phyloP scores from a whole-genome alignment of 2,888 invertebrate species.

The Ferrisia virgata region DNA sequence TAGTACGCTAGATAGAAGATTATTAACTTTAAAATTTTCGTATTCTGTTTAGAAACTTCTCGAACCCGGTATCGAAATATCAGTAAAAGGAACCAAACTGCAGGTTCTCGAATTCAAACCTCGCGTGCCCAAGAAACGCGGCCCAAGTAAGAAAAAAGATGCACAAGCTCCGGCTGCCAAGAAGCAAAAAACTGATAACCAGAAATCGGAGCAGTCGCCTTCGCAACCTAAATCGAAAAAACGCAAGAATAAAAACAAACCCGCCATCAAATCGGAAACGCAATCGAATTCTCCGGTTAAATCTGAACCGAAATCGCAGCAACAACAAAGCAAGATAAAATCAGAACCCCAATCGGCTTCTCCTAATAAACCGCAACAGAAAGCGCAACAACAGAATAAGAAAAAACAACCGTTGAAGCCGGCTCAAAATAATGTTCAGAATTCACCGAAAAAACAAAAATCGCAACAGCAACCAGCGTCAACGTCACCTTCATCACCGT shows the following conservation, averaged over 20 bases:
- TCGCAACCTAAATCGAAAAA: not conserved
- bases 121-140: slow-evolving; percentile 10
- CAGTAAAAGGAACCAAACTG: not conserved
- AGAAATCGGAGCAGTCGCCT: too few species aligned
- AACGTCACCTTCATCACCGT: not conserved
- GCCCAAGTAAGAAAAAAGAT: not conserved
- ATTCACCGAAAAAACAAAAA: not conserved
- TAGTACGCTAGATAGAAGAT: too few species aligned
- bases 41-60: slow-evolving; percentile 20
- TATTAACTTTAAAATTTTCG: not conserved
- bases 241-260: not conserved
- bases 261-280: not conserved
- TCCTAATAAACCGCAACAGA: not conserved
- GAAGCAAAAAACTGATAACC: not conserved
- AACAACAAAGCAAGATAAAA: not conserved
- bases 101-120: not conserved
- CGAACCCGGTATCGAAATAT: not conserved
- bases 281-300: not conserved
- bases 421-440: not conserved
- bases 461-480: not conserved
- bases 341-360: too few species aligned
- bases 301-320: not conserved
- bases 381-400: not conserved
- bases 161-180: not conserved
- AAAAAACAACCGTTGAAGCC: not conserved